Conservation (phyloP, 2,797 vertebrate genomes). For the Sandelia bainsii region DNA sequence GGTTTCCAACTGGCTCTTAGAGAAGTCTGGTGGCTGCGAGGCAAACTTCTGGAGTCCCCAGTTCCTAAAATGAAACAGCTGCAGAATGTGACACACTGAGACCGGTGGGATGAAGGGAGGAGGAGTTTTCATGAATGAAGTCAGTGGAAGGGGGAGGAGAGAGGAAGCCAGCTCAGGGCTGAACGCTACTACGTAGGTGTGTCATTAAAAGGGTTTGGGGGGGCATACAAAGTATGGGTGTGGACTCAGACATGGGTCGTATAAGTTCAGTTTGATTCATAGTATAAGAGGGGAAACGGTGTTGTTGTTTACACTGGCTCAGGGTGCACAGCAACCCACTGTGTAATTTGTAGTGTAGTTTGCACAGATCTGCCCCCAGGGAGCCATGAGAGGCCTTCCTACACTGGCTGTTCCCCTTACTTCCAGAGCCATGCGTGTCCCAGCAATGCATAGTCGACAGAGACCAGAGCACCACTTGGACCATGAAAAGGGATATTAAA, state of each 20-base stretch:
- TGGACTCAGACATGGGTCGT: slow-evolving; percentile 72
- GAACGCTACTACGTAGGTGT: slow-evolving; percentile 74
- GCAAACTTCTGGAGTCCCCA: slow-evolving; percentile 83
- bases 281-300: slow-evolving; percentile 67
- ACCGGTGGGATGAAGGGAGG: slow-evolving; percentile 57
- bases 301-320: slow-evolving; percentile 81
- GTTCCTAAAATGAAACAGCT: slow-evolving; percentile 88
- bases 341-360: slow-evolving; percentile 83
- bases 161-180: slow-evolving; percentile 62
- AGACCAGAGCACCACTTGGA: slow-evolving; percentile 75
- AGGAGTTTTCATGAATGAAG: slow-evolving; percentile 84
- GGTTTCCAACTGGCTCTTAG: slow-evolving; percentile 83
- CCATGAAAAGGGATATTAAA: slow-evolving; percentile 67
- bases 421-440: slow-evolving; percentile 60
- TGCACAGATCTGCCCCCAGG: slow-evolving; percentile 76
- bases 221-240: slow-evolving; percentile 67
- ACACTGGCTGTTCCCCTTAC: slow-evolving; percentile 49
- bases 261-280: slow-evolving; percentile 77
- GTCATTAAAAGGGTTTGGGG: slow-evolving; percentile 68
- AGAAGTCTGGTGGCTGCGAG: slow-evolving; percentile 80
- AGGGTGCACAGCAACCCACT: slow-evolving; percentile 78
- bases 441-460: slow-evolving; percentile 50
- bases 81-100: slow-evolving; percentile 77
- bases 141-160: slow-evolving; percentile 69
- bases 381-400: slow-evolving; percentile 74